These are phyloP conservation scores for Cercopithecus neglectus DNA, from an alignment of 2,797 vertebrate genomes.

Conservation along the genomic window DNA sequence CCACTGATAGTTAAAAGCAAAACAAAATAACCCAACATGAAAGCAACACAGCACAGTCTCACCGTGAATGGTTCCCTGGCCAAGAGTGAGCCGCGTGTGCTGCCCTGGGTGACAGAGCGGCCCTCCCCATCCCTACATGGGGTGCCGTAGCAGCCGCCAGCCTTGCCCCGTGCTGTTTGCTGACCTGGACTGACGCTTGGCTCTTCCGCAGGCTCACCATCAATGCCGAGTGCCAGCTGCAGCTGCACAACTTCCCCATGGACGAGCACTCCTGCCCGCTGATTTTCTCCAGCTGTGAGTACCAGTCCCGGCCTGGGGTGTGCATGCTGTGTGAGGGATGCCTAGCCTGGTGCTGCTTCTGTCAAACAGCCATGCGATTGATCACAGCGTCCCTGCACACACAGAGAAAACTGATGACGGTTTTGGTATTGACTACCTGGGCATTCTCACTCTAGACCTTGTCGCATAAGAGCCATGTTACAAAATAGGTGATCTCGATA, in stretches of 20 bases:
- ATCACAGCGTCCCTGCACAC: accelerated
- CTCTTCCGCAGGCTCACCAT: conserved; percentile 92
- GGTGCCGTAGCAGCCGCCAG: accelerated
- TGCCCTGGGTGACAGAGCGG: neutral
- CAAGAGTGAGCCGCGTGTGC: accelerated
- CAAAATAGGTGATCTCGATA: neutral
- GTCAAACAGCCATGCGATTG: neutral
- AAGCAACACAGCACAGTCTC: neutral
- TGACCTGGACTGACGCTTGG: neutral
- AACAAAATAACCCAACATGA: neutral
- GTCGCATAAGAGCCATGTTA: neutral
- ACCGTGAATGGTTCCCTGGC: neutral
- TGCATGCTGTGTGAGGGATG: accelerated
- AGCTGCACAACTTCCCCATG: conserved; percentile 98
- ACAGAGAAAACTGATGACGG: neutral
- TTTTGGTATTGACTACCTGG: neutral
- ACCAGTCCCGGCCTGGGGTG: neutral
- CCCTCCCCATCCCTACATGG: accelerated
- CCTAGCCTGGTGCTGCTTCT: neutral
- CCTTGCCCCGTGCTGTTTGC: neutral
- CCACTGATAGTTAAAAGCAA: neutral
- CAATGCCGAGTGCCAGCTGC: conserved; percentile 96
- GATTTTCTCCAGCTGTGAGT: conserved; percentile 99
- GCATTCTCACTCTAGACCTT: neutral
- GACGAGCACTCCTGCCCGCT: conserved; percentile 97